Evolutionary conservation across 64 coral and sea anemone species (phyloP), one percentile per base, ranked within the genome.

Genomic region (Stichodactyla helianthus): DNA sequence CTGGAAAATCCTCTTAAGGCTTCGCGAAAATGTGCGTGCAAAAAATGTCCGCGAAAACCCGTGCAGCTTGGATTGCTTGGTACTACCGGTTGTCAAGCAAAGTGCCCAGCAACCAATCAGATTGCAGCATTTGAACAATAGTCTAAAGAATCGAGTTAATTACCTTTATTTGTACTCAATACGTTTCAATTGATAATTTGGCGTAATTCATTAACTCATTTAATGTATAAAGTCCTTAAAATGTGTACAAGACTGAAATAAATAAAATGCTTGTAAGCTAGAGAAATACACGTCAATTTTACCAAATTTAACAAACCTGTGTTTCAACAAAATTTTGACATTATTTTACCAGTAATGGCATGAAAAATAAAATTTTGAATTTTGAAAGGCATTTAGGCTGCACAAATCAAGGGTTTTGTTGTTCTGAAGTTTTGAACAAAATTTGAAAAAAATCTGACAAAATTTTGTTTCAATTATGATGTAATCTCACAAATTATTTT

Each of bases 391-490:
- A 17, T 14, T 62, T 18, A 14, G 18, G 4, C 4, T 17, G 59
- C 59, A 1, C 1, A 8, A 63, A 27, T 92, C 65, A 92, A 25
- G 87, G 84, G 53, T 92, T 96, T 84, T 92, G 78, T 57, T 98
- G 63, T 35, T 92, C 84, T 11, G 96, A 90, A 20, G 82, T 25
- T 67, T 94, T 94, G 84, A 95, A 98, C 20, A 44, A 44, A 44
- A 44, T 44, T 44, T 44, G 35, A 44, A 44, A 44, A 44, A 44
- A 44, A 44, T 2, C 35, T 44, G 35, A 44, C 35, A 44, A 44
- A 44, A 2, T 44, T 2, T 44, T 44, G 35, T 44, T 44, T 44
- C 4, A 44, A 44, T 44, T 44, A 44, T 44, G 35, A 44, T 44
- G 35, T 44, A 44, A 44, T 44, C 35, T 44, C 35, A 44, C 35